Conservation (phyloP, 2,797 vertebrate species). For the Amblyraja radiata region DNA sequence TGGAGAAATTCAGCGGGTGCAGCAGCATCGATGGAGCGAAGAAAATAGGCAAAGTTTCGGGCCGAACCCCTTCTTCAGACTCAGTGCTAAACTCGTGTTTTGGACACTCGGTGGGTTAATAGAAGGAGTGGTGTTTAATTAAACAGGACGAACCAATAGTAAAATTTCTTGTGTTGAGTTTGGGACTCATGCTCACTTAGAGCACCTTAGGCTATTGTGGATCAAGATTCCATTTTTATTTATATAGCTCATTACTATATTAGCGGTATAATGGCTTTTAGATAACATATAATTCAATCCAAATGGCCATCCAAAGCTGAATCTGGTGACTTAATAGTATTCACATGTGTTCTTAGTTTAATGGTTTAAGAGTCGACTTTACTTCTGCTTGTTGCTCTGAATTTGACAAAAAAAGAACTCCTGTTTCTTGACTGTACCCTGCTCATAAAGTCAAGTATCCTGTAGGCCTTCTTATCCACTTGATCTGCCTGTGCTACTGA, state of each 20-base stretch:
- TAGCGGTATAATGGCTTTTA: conserved; percentile 42
- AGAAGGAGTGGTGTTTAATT: not conserved
- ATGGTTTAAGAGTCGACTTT: conserved; percentile 27
- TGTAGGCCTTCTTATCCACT: too few species aligned
- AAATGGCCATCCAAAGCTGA: conserved; percentile 50
- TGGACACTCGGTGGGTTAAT: not conserved
- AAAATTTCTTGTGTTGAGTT: not conserved
- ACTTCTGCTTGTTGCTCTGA: not conserved
- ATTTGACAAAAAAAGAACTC: not conserved
- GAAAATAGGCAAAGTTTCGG: too few species aligned
- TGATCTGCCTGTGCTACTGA: too few species aligned
- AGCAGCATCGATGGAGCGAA: too few species aligned
- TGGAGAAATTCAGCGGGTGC: too few species aligned
- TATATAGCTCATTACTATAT: conserved; percentile 33
- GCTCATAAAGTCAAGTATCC: too few species aligned
- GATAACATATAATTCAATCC: conserved; percentile 53
- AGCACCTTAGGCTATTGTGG: not conserved
- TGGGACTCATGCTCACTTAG: not conserved
- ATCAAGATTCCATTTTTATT: conserved; percentile 13
- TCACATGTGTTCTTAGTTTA: conserved; percentile 33
- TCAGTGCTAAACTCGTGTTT: not conserved
- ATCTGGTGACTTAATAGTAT: conserved; percentile 13
- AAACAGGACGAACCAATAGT: not conserved
- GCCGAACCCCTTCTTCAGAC: too few species aligned
- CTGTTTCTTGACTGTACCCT: not conserved